These are phyloP conservation scores for Coilia nasus DNA, from an alignment of 2,797 vertebrate genomes.

Conservation along the genomic window DNA sequence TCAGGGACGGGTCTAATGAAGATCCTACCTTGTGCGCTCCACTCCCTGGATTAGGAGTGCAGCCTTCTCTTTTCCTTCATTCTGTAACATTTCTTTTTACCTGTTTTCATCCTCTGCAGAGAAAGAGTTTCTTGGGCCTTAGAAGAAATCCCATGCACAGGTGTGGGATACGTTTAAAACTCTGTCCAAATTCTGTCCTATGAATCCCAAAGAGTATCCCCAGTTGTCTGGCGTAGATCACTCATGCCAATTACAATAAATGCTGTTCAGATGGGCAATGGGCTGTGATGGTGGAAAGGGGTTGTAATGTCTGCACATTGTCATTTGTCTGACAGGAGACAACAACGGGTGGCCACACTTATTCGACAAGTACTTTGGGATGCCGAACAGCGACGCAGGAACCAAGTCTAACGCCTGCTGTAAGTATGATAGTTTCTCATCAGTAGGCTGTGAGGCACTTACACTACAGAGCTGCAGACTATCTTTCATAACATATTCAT, in stretches of 20 bases:
- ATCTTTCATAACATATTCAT: background rate
- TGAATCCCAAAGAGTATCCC: background rate
- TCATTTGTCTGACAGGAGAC: conserved; percentile 78
- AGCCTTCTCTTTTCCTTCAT: background rate
- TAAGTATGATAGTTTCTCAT: conserved; percentile 73
- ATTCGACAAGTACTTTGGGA: conserved; percentile 87
- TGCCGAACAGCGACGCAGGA: conserved; percentile 70
- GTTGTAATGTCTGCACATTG: conserved; percentile 25
- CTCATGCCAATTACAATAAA: background rate
- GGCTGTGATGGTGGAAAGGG: background rate
- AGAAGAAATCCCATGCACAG: background rate
- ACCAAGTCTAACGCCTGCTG: conserved; percentile 80
- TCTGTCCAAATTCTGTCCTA: background rate
- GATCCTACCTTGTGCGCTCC: too few species aligned
- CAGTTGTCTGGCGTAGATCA: background rate
- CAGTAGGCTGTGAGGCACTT: background rate
- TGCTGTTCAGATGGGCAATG: background rate
- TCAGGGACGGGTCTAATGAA: too few species aligned
- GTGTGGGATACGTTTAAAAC: background rate
- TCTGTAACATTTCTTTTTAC: background rate
- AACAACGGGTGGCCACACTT: conserved; percentile 93
- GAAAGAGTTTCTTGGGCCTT: background rate
- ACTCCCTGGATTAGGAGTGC: too few species aligned
- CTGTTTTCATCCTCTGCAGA: background rate
- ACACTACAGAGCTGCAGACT: background rate